phyloP scores from a whole-genome alignment of 2,113 vertebrate genomes.

The Rhinoderma darwinii region DNA sequence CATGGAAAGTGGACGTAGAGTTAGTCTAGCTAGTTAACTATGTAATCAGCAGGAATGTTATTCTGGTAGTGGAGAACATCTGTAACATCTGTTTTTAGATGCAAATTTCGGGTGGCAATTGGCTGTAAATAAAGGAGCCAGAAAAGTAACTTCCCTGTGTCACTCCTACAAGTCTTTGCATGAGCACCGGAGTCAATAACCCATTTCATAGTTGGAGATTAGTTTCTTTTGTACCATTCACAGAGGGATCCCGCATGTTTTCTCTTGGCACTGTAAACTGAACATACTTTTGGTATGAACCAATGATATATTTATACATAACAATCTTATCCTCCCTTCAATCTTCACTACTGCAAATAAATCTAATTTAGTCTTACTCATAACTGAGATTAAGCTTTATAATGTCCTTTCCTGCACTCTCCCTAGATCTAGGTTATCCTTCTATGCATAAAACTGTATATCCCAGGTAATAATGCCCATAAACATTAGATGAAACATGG shows the following conservation, averaged over 20 bases:
- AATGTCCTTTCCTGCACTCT: neutral
- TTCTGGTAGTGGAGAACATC: neutral
- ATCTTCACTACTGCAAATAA: neutral
- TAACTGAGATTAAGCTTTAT: neutral
- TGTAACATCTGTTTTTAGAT: neutral
- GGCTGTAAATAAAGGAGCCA: neutral
- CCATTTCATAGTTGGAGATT: neutral
- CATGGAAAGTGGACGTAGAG: too few species aligned
- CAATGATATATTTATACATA: neutral
- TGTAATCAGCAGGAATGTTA: neutral
- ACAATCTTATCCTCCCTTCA: neutral
- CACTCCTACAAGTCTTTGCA: neutral
- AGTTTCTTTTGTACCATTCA: neutral
- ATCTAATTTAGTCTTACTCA: neutral
- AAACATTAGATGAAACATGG: too few species aligned
- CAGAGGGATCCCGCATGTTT: neutral
- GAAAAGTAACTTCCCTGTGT: neutral
- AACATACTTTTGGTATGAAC: neutral
- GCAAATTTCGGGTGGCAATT: neutral
- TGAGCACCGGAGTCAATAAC: neutral
- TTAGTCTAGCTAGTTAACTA: too few species aligned
- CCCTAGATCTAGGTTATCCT: too few species aligned
- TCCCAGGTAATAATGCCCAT: too few species aligned
- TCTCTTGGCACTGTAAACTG: neutral
- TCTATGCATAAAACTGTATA: too few species aligned